Conservation (phyloP, 2,113 vertebrate genomes). For the Sciurus niger region DNA sequence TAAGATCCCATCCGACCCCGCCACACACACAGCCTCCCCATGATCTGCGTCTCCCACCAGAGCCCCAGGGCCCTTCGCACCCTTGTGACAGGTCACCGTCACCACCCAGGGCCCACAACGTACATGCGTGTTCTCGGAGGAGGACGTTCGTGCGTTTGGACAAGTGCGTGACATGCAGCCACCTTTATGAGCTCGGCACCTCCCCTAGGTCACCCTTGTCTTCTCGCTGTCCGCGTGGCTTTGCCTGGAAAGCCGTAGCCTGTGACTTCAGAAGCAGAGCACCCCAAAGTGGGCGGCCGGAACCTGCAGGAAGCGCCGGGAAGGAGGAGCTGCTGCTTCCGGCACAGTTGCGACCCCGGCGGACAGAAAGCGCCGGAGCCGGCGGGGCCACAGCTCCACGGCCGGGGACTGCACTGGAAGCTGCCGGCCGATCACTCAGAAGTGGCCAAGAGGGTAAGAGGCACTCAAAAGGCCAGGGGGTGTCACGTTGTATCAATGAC, state of each 20-base stretch:
- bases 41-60: not conserved
- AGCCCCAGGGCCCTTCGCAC: not conserved
- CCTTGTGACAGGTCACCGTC: not conserved
- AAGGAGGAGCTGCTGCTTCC: fast-evolving
- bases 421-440: too few species aligned
- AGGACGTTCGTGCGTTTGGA: not conserved
- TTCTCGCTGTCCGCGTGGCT: not conserved
- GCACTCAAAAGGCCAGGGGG: not conserved
- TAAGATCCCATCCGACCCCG: not conserved
- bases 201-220: not conserved
- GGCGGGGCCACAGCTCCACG: too few species aligned
- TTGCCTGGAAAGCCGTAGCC: not conserved
- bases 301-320: not conserved
- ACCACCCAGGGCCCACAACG: not conserved
- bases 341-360: not conserved
- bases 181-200: not conserved
- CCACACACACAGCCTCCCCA: not conserved
- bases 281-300: not conserved
- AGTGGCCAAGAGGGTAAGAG: not conserved
- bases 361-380: too few species aligned
- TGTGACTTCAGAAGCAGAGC: not conserved
- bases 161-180: not conserved
- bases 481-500: not conserved
- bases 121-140: too few species aligned
- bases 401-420: too few species aligned